These are phyloP conservation scores for Oscheius sp. DNA, from an alignment of 2,888 invertebrate genomes.

Conservation along the genomic window DNA sequence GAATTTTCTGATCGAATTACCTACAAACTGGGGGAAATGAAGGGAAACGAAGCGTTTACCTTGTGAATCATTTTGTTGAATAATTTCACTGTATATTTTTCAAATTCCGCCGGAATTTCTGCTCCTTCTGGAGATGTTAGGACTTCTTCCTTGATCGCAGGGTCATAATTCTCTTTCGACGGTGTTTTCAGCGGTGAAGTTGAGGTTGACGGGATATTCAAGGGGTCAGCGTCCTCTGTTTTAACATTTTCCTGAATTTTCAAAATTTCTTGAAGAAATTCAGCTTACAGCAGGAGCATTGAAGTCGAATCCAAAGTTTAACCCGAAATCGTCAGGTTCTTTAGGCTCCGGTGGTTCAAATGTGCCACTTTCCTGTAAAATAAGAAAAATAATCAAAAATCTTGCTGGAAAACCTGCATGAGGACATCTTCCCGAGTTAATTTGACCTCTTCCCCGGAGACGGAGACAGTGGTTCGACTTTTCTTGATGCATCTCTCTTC, in stretches of 20 bases:
- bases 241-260: not conserved
- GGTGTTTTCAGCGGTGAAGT: not conserved
- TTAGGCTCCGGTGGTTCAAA: not conserved
- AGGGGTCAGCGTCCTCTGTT: not conserved
- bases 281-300: not conserved
- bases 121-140: too few relatives aligned
- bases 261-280: too few relatives aligned
- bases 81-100: not conserved
- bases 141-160: not conserved
- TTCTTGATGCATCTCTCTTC: not conserved
- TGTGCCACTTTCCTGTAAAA: not conserved
- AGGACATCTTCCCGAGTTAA: too few relatives aligned
- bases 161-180: not conserved
- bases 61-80: constrained; percentile 9
- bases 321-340: not conserved
- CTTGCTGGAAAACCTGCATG: too few relatives aligned
- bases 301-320: not conserved
- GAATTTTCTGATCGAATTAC: not conserved
- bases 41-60: not conserved
- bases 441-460: too few relatives aligned
- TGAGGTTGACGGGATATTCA: not conserved
- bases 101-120: not conserved
- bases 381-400: not conserved
- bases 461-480: too few relatives aligned
- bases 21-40: not conserved